A percentile compares a stretch with the other conserved stretches of the same genome.
phyloP scores from a whole-genome alignment of 2,888 invertebrate species.

The Dermolepida albohirtum region DNA sequence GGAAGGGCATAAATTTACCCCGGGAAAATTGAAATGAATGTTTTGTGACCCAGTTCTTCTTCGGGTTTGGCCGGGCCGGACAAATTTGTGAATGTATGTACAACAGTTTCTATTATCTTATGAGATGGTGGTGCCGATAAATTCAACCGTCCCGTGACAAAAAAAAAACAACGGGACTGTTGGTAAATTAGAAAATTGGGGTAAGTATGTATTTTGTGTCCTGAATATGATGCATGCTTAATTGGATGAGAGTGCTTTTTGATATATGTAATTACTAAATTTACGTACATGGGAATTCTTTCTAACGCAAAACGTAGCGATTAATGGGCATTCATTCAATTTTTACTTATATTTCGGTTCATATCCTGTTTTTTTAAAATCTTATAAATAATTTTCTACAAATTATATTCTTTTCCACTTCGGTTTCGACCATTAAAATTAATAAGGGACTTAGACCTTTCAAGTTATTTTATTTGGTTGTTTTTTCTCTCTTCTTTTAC shows the following conservation, averaged over 20 bases:
- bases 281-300: too few relatives aligned
- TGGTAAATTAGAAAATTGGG: constrained; percentile 29
- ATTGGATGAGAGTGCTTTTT: background rate
- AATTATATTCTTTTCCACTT: too few relatives aligned
- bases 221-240: constrained; percentile 1
- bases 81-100: constrained; percentile 26
- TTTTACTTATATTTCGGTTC: too few relatives aligned
- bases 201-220: background rate
- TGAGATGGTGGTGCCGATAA: constrained; percentile 24
- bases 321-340: too few relatives aligned
- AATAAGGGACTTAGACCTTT: too few relatives aligned
- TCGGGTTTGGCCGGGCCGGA: constrained; percentile 8
- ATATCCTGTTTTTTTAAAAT: too few relatives aligned
- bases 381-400: too few relatives aligned
- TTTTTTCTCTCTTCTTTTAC: too few relatives aligned
- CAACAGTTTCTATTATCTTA: constrained; percentile 24
- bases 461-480: too few relatives aligned
- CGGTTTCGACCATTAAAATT: too few relatives aligned
- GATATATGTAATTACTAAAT: background rate
- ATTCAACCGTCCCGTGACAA: background rate
- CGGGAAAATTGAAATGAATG: constrained; percentile 36
- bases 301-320: too few relatives aligned
- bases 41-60: constrained; percentile 30
- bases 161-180: background rate
- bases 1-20: constrained; percentile 34